Evolutionary conservation across 2,888 invertebrate species (phyloP).

Genomic region (Iselma pallidipennis): DNA sequence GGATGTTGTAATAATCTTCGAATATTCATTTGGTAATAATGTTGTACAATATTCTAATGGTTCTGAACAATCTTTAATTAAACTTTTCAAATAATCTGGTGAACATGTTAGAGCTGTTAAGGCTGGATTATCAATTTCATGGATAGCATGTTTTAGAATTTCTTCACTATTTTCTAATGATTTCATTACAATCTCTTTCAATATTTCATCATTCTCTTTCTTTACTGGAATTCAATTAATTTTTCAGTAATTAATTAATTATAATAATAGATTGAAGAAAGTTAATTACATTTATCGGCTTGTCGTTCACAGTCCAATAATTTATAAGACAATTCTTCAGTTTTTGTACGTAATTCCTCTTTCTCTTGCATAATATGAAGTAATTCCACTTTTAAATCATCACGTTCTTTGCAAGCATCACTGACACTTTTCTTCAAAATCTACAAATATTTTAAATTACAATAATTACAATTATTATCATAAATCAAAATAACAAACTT

Average conservation of each 20-base stretch:
- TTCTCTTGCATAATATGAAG: conserved; percentile 71
- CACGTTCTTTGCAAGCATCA: conserved; percentile 66
- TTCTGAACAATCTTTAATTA: conserved; percentile 53
- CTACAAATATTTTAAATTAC: conserved; percentile 52
- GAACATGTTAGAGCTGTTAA: conserved; percentile 67
- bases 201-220: conserved; percentile 38
- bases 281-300: conserved; percentile 48
- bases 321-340: conserved; percentile 42
- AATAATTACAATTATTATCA: not conserved
- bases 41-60: conserved; percentile 48
- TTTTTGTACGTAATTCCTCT: conserved; percentile 58
- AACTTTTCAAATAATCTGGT: conserved; percentile 62
- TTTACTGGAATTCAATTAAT: conserved; percentile 34
- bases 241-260: not conserved
- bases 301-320: conserved; percentile 53
- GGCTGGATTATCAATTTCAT: conserved; percentile 70
- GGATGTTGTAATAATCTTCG: conserved; percentile 52
- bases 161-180: conserved; percentile 49
- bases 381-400: conserved; percentile 66
- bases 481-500: conserved; percentile 36
- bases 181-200: conserved; percentile 44
- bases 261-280: not conserved
- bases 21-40: conserved; percentile 48
- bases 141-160: conserved; percentile 49
- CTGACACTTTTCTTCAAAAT: conserved; percentile 66